Evolutionary conservation across 2,113 vertebrate genomes (phyloP).

Genomic region (Delphinus delphis): DNA sequence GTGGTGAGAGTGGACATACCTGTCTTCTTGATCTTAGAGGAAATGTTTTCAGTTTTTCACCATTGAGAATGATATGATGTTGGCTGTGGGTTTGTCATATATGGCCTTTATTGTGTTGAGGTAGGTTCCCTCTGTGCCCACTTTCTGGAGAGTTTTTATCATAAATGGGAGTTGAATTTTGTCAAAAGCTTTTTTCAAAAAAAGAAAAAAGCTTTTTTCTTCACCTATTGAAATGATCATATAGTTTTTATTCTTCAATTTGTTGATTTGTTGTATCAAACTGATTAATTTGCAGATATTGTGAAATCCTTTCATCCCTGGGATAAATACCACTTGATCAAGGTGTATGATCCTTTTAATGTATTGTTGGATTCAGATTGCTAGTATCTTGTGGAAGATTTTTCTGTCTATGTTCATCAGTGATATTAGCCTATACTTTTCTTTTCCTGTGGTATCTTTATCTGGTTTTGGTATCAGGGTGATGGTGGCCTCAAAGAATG

Average conservation of each 20-base stretch:
- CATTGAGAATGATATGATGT: neutral
- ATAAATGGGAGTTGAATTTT: neutral
- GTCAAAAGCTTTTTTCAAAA: neutral
- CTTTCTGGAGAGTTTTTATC: neutral
- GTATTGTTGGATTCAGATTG: neutral
- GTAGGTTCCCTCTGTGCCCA: neutral
- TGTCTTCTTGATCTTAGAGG: neutral
- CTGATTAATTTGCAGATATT: neutral
- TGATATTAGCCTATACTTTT: no score
- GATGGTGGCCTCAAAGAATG: no score
- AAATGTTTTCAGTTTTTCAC: neutral
- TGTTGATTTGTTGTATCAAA: neutral
- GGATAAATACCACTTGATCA: neutral
- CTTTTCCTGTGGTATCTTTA: no score
- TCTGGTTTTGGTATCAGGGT: no score
- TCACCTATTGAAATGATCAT: neutral
- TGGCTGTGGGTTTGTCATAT: neutral
- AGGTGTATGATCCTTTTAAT: neutral
- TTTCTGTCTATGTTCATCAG: no score
- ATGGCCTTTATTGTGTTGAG: neutral
- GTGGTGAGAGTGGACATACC: neutral
- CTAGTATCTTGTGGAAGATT: no score
- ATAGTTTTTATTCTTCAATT: neutral
- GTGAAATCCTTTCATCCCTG: neutral
- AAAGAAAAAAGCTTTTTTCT: neutral